Evolutionary conservation across 2,797 vertebrate species (phyloP).

Genomic region (Xerus rutilus): DNA sequence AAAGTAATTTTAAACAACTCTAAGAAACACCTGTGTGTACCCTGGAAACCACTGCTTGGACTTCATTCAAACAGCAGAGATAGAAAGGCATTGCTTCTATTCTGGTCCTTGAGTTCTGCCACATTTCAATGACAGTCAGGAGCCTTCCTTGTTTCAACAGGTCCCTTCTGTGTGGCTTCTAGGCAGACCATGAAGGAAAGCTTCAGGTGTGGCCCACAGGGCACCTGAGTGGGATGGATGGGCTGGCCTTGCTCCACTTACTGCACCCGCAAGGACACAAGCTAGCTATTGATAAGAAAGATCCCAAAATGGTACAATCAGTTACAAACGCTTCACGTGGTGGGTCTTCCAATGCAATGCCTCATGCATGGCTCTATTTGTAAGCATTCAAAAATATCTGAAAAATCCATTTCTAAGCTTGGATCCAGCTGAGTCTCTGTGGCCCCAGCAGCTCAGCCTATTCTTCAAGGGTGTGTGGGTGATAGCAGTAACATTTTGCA

Average conservation of each 20-base stretch:
- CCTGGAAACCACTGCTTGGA: background rate
- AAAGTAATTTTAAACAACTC: background rate
- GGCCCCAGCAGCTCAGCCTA: background rate
- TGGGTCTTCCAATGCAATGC: background rate
- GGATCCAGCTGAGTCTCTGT: conserved; percentile 49
- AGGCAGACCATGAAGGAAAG: background rate
- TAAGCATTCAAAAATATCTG: conserved; percentile 47
- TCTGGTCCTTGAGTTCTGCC: background rate
- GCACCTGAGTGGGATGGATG: background rate
- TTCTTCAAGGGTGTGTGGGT: conserved; percentile 3
- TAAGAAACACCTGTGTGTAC: background rate
- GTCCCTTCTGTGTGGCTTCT: background rate
- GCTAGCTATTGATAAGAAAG: conserved; percentile 26
- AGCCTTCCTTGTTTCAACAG: background rate
- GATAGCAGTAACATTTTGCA: background rate
- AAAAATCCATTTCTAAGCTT: conserved; percentile 42
- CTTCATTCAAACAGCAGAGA: background rate
- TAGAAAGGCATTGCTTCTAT: background rate
- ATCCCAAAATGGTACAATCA: conserved; percentile 40
- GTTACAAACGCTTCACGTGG: conserved; percentile 4
- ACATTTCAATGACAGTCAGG: background rate
- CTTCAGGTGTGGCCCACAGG: background rate
- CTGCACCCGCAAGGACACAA: background rate
- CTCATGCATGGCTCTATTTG: background rate
- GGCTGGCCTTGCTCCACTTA: background rate